Percentiles rank a stretch among this genome's conserved stretches.
Conservation (phyloP, 2,797 vertebrate species). For the Cossypha dichroa region DNA sequence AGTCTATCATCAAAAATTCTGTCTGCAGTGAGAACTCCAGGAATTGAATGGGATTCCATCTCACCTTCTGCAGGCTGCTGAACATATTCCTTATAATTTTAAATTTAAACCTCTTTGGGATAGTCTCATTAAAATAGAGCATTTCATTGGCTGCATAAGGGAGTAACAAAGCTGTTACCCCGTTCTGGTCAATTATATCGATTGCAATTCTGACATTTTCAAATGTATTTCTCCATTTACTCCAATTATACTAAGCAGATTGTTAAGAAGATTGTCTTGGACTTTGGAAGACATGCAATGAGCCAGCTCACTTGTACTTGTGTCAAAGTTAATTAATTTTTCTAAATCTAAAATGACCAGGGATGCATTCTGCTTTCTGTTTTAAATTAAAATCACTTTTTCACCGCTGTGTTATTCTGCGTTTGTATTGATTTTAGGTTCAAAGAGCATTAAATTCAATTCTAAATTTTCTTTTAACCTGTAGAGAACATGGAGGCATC, state of each 20-base stretch:
- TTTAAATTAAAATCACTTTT: conserved; percentile 63
- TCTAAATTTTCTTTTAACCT: conserved; percentile 50
- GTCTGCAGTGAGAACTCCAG: not conserved
- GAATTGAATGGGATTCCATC: not conserved
- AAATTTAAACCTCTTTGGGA: not conserved
- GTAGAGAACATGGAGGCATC: not conserved
- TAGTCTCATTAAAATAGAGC: not conserved
- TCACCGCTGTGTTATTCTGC: conserved; percentile 1
- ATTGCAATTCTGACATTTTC: conserved; percentile 47
- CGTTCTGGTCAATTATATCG: conserved; percentile 41
- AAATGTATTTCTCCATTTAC: conserved; percentile 47
- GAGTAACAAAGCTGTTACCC: conserved; percentile 3
- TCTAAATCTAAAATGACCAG: conserved; percentile 29
- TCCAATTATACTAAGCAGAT: conserved; percentile 40
- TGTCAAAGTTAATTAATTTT: conserved; percentile 66
- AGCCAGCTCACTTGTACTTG: conserved; percentile 26
- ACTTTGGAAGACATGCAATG: not conserved
- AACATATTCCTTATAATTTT: conserved; percentile 12
- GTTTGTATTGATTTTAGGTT: conserved; percentile 49
- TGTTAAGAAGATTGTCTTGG: conserved; percentile 35
- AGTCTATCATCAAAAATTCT: not conserved
- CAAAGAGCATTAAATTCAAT: conserved; percentile 51
- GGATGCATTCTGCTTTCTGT: conserved; percentile 18
- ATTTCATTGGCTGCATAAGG: not conserved
- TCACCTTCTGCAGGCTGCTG: not conserved